phyloP scores from a whole-genome alignment of 2,113 vertebrate genomes.

The Eptesicus fuscus region DNA sequence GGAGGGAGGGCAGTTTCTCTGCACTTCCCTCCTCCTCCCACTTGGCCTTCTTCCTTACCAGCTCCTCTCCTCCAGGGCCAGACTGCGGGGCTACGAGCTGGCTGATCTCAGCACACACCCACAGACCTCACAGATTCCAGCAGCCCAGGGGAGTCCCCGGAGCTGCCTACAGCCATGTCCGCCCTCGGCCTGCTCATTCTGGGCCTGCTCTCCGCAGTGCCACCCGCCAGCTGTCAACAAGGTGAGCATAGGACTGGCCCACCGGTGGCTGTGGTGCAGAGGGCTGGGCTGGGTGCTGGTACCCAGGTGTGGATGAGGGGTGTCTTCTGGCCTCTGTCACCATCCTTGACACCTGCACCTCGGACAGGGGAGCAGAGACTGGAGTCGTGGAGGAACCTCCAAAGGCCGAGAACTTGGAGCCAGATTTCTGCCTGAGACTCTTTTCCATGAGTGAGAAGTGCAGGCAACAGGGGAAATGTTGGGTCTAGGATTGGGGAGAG shows the following conservation, averaged over 20 bases:
- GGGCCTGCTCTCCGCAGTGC: slow-evolving; percentile 54
- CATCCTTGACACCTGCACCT: neutral
- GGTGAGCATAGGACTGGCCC: slow-evolving; percentile 69
- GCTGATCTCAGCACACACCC: neutral
- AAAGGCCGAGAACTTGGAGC: neutral
- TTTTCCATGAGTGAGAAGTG: neutral
- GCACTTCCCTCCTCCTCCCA: slow-evolving; percentile 2
- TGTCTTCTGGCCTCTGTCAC: neutral
- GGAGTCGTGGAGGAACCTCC: neutral
- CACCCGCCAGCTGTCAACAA: slow-evolving; percentile 75
- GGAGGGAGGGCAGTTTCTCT: slow-evolving; percentile 62
- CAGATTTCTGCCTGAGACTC: neutral
- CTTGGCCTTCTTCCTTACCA: neutral
- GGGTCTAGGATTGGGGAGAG: neutral
- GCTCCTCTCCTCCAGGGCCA: neutral
- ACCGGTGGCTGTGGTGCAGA: neutral
- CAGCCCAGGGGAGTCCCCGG: accelerated
- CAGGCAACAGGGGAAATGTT: neutral
- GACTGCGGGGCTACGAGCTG: neutral
- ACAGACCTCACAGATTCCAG: neutral
- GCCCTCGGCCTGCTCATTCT: slow-evolving; percentile 12
- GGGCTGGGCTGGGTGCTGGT: neutral
- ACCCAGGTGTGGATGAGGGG: neutral
- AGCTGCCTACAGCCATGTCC: slow-evolving; percentile 68
- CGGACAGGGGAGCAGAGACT: neutral